Evolutionary conservation across 92 coral and sea anemone genomes (phyloP).

Genomic region (Bergia sp.): DNA sequence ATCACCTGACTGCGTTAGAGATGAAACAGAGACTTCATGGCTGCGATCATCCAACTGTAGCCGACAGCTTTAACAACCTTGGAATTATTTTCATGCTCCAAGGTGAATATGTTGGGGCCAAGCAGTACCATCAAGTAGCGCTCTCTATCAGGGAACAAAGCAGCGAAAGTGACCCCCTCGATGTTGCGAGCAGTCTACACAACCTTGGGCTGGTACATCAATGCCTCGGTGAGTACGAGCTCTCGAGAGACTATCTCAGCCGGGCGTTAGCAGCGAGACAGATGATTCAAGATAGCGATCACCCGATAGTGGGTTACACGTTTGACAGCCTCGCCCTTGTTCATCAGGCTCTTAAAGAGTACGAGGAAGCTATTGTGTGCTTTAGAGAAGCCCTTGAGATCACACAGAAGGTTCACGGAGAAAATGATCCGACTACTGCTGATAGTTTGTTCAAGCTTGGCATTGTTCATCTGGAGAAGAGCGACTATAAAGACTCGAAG

Average conservation of each 20-base stretch:
- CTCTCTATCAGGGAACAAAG: constrained; percentile 27
- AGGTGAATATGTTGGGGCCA: constrained; percentile 30
- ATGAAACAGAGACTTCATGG: constrained; percentile 31
- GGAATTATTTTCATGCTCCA: constrained; percentile 41
- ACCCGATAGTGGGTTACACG: constrained; percentile 14
- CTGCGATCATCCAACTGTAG: constrained; percentile 28
- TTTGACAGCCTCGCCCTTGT: constrained; percentile 37
- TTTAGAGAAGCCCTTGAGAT: constrained; percentile 32
- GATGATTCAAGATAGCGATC: constrained; percentile 29
- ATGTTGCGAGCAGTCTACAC: constrained; percentile 38
- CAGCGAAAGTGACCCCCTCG: constrained; percentile 11
- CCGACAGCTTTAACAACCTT: constrained; percentile 44
- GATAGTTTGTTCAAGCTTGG: constrained; percentile 44
- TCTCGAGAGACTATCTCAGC: constrained; percentile 8
- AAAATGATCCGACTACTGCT: constrained; percentile 20
- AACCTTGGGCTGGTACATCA: constrained; percentile 41
- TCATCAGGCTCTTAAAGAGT: constrained; percentile 21
- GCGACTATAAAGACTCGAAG: constrained; percentile 18
- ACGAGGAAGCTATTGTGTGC: constrained; percentile 28
- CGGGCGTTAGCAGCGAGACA: constrained; percentile 16
- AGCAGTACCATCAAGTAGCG: constrained; percentile 29
- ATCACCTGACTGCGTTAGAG: constrained; percentile 26
- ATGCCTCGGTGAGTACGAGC: constrained; percentile 12
- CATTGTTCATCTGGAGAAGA: constrained; percentile 27
- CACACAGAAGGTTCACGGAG: constrained; percentile 31